Evolutionary conservation across 1,140 invertebrate genomes (phyloP), one percentile per base, ranked within the genome.

Genomic region (Habropoda laboriosa): DNA sequence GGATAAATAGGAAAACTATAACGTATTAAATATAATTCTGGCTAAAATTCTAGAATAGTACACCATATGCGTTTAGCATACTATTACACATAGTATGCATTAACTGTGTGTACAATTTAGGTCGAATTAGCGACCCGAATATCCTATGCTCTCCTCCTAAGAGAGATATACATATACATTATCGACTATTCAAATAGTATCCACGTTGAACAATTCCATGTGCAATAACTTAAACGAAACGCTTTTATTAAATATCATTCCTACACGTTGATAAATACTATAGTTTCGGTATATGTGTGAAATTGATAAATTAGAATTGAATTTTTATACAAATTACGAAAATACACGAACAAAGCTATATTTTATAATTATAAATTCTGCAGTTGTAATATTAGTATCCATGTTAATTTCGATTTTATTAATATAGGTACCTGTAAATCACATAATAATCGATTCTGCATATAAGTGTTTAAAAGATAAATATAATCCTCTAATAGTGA

Each of bases 71-170:
- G 32, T 68, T 67, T 30, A 53, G n/a, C 47, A 51, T 51, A 53
- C 53, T 68, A 53, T 68, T 68, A 53, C 32, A 38, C 32, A 51
- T 35, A 49, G 66, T 35, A 68, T 38, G 30, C 32, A 51, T 35
- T 38, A 68, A 68, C 66, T 68, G 53, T 68, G 66, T 53, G n/a
- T 32, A 68, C 47, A 40, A 68, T 68, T 68, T 68, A 30, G 47
- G 32, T 68, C 66, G 32, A 68, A 68, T 68, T 68, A 68, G 47
- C 32, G 47, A 53, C n/a, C 47, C 32, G 47, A 68, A 68, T 68
- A 68, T 51, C 47, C 32, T 38, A n/a, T 68, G 32, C 16, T 27
- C 66, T 51, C 66, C 66, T 53, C 47, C 6, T 32, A 53, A 35
- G 16, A 8, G n/a, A 5, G 47, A 27, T 10, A 68, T 47, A 30